Percentiles rank a stretch among this genome's conserved stretches.
Conservation (phyloP, 92 coral and sea anemone genomes). For the Zoanthus gigantus region DNA sequence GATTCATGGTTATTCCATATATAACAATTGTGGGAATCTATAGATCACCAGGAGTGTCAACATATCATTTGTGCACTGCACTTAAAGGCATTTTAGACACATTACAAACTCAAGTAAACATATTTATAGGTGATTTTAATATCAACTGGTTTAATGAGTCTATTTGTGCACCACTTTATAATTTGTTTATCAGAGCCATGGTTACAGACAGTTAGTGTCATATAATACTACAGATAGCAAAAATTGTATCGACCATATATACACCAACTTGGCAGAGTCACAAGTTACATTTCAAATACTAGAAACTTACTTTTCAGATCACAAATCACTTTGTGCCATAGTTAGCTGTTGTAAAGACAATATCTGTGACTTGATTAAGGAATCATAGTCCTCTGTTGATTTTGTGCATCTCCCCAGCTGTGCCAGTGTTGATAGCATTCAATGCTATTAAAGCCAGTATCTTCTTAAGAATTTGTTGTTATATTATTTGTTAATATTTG, state of each 20-base stretch:
- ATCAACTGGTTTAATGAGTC: constrained; percentile 1
- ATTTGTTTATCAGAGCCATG: constrained; percentile 18
- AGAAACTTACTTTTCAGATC: constrained; percentile 9
- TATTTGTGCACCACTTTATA: constrained; percentile 13
- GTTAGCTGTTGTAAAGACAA: constrained; percentile 13
- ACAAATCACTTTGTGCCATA: constrained; percentile 10
- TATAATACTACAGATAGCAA: constrained; percentile 6
- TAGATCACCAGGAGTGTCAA: constrained; percentile 2
- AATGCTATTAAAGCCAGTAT: constrained; percentile 10
- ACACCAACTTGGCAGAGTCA: constrained; percentile 8
- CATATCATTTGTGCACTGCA: constrained; percentile 2
- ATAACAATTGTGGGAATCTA: constrained; percentile 3
- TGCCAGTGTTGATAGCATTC: constrained; percentile 16
- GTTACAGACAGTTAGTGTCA: constrained; percentile 14
- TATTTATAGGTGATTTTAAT: too few species aligned
- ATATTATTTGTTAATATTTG: constrained; percentile 1
- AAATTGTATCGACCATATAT: constrained; percentile 9
- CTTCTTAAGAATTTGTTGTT: constrained; percentile 10
- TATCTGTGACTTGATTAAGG: constrained; percentile 15
- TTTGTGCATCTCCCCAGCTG: constrained; percentile 13
- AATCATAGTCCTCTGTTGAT: constrained; percentile 8
- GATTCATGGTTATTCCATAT: constrained; percentile 1
- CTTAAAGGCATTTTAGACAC: constrained; percentile 4
- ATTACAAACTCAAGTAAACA: constrained; percentile 2
- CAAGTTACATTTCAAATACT: constrained; percentile 9